Base-by-base conservation (phyloP, 2,888 invertebrate species). In the Anthrax anthrax region DNA sequence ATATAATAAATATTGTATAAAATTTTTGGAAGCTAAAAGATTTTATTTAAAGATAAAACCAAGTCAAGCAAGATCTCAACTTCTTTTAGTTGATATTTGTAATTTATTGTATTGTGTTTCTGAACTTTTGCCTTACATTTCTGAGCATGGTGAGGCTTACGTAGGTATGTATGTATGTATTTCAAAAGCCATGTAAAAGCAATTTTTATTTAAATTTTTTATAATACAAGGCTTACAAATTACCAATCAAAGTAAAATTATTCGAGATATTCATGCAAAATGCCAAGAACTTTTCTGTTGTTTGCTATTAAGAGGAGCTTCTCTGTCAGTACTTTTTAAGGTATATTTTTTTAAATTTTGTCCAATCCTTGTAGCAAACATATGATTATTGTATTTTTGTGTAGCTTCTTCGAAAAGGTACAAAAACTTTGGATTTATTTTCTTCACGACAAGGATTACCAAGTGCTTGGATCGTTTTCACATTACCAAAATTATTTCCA, bases 221-320 rank as follows among this genome's bases (percentile, higher is more conserved):
- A 17, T 79, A 45, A 72, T 76, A 29, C 43, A 45, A 18, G 84
- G 84, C 1, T 57, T 78, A 12, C 72, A 74, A 37, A 62, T 72
- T 17, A 71, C 69, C 47, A 70, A 73, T 50, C 75, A 80, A 57
- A 74, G 77, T 12, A 76, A 84, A 52, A 80, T 82, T 43, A 75
- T 85, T n/a, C 71, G 84, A 40, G 87, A 88, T 55, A 78, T 88
- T 14, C 88, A 89, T 59, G 77, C 84, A 1, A 89, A 89, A 61
- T 87, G 88, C 62, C 78, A 82, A 54, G 83, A 87, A 57, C 68
- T 89, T 41, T 78, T 85, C 55, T 76, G 78, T 51, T 85, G 84
- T 50, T 70, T 88, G 14, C 66, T 87, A 12, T 71, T 84, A 41
- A 74, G 87, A 50, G 87, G 85, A 0, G 78, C 83, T 13, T 80